Evolutionary conservation across 1,140 invertebrate species (phyloP).

Genomic region (Lepidotrigona ventralis): DNA sequence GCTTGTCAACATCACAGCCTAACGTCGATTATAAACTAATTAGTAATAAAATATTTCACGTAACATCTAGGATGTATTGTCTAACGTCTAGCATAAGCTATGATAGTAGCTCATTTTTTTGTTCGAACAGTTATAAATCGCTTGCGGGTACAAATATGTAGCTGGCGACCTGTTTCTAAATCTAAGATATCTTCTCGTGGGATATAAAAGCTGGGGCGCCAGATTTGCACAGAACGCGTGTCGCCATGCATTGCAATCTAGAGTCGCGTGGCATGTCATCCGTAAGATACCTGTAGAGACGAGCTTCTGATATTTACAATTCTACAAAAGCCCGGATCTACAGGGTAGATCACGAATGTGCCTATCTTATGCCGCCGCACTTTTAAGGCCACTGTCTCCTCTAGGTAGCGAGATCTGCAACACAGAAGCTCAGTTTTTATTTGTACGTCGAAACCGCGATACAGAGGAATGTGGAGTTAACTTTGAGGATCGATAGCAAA

Average conservation of each 20-base stretch:
- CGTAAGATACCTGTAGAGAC: constrained; percentile 99
- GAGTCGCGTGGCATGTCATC: constrained; percentile 87
- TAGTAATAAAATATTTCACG: background rate
- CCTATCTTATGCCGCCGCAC: constrained; percentile 78
- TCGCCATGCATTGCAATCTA: constrained; percentile 58
- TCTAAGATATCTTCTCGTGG: background rate
- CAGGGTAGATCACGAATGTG: constrained; percentile 98
- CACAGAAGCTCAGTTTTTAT: constrained; percentile 43
- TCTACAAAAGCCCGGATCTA: constrained; percentile 99
- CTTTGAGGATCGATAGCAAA: background rate
- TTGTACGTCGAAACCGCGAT: background rate
- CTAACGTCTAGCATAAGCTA: background rate
- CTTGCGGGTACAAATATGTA: background rate
- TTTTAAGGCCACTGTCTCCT: constrained; percentile 6
- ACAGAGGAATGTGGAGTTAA: background rate
- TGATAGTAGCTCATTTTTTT: background rate
- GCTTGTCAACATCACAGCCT: constrained; percentile 7
- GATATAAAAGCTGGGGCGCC: background rate
- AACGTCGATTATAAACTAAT: background rate
- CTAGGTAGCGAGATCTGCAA: constrained; percentile 52
- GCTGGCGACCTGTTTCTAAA: background rate
- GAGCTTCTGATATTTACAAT: constrained; percentile 95
- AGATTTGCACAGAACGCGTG: background rate
- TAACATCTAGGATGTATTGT: background rate
- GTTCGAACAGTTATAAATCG: background rate